These are phyloP conservation scores for Aporophyla lueneburgensis DNA, from an alignment of 2,888 invertebrate genomes.

Conservation along the genomic window DNA sequence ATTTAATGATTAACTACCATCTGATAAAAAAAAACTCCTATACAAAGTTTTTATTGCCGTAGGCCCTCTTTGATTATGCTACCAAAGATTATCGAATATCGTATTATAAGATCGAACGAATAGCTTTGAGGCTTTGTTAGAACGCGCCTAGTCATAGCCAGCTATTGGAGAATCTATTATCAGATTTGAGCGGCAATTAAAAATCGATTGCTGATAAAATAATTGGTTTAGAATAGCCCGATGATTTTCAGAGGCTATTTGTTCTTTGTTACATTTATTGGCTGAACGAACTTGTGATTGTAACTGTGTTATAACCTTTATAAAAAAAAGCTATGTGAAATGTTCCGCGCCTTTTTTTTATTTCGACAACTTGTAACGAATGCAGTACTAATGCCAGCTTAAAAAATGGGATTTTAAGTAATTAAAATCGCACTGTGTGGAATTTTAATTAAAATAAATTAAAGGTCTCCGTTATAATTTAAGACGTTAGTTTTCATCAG, in stretches of 20 bases:
- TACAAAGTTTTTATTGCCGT: slow-evolving; percentile 13
- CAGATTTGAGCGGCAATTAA: slow-evolving; percentile 64
- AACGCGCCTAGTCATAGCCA: slow-evolving; percentile 60
- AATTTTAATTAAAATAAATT: slow-evolving; percentile 13
- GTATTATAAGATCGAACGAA: slow-evolving; percentile 46
- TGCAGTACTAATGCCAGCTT: background rate
- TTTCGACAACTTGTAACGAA: background rate
- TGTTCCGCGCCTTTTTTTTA: background rate
- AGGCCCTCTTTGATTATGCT: slow-evolving; percentile 34
- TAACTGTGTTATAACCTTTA: background rate
- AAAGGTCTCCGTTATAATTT: slow-evolving; percentile 14
- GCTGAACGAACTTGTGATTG: background rate
- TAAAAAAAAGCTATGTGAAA: background rate
- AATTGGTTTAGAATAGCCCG: slow-evolving; percentile 45
- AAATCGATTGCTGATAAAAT: slow-evolving; percentile 58
- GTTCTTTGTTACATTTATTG: slow-evolving; percentile 18
- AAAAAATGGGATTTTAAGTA: background rate
- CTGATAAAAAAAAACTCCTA: slow-evolving; percentile 14
- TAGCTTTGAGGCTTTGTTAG: slow-evolving; percentile 41
- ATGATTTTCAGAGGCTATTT: slow-evolving; percentile 37
- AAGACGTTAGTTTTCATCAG: slow-evolving; percentile 41
- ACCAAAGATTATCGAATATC: slow-evolving; percentile 52
- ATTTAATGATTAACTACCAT: slow-evolving; percentile 7
- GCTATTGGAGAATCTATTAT: slow-evolving; percentile 63
- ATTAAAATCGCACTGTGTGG: background rate